Conservation (phyloP, 2,888 invertebrate species). For the Eupithecia pulchellata region DNA sequence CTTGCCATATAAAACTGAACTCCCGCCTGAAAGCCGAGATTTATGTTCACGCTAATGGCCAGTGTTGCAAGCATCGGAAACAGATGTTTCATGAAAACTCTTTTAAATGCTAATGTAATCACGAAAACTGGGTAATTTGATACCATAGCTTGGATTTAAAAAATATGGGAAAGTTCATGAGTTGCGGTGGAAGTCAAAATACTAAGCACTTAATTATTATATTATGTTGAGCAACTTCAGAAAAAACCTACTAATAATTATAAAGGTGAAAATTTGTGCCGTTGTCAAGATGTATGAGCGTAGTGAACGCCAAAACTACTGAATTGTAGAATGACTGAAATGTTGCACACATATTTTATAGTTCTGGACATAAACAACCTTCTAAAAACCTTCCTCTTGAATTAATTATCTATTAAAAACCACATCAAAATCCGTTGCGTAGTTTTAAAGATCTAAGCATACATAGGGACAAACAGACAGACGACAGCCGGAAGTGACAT, state of each 20-base stretch:
- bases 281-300: too few species aligned
- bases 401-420: too few species aligned
- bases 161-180: neutral
- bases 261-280: too few species aligned
- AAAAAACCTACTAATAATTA: neutral
- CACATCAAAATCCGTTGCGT: too few species aligned
- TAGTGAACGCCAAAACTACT: too few species aligned
- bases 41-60: slow-evolving; percentile 35
- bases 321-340: too few species aligned
- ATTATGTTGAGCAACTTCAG: neutral
- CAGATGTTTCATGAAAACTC: slow-evolving; percentile 40
- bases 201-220: neutral
- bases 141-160: slow-evolving; percentile 16
- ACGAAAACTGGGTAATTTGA: slow-evolving; percentile 32
- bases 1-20: slow-evolving; percentile 13
- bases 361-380: too few species aligned
- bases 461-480: too few species aligned
- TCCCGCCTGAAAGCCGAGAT: slow-evolving; percentile 31
- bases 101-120: slow-evolving; percentile 41
- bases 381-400: too few species aligned
- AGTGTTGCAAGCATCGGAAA: slow-evolving; percentile 35
- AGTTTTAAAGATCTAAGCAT: too few species aligned
- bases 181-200: neutral
- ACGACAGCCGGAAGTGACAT: too few species aligned
- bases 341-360: too few species aligned